Evolutionary conservation across 2,797 vertebrate species (phyloP).

Genomic region (Picus viridis): DNA sequence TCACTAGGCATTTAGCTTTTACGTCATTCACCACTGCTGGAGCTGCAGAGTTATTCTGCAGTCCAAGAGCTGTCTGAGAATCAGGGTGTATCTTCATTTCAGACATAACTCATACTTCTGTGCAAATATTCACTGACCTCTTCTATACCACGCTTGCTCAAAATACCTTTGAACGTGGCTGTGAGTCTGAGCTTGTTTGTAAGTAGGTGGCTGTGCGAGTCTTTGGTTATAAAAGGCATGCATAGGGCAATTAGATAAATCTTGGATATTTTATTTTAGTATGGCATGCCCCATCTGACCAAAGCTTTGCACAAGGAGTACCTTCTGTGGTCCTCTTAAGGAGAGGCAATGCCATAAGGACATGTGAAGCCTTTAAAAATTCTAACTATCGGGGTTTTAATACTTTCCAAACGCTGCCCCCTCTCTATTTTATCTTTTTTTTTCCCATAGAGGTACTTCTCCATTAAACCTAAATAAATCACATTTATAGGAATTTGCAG

Average conservation of each 20-base stretch:
- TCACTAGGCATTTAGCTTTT: slow-evolving; percentile 41
- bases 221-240: background rate
- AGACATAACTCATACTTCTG: slow-evolving; percentile 67
- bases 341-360: background rate
- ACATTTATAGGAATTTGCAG: slow-evolving; percentile 55
- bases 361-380: background rate
- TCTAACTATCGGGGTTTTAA: background rate
- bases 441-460: slow-evolving; percentile 3
- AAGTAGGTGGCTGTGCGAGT: background rate
- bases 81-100: slow-evolving; percentile 67
- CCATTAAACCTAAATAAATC: slow-evolving; percentile 34
- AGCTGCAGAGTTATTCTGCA: slow-evolving; percentile 41
- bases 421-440: too few species aligned
- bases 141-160: background rate
- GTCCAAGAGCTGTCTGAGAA: slow-evolving; percentile 55
- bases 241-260: background rate
- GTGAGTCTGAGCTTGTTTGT: background rate
- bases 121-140: slow-evolving; percentile 58
- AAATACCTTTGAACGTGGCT: background rate
- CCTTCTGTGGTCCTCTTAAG: background rate
- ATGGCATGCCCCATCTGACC: background rate
- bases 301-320: background rate
- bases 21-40: slow-evolving; percentile 41
- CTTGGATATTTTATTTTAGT: background rate
- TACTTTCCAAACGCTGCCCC: background rate